Percentiles rank a stretch among this genome's conserved stretches.
Conservation (phyloP, 2,113 vertebrate species). For the Oryctolagus cuniculus region DNA sequence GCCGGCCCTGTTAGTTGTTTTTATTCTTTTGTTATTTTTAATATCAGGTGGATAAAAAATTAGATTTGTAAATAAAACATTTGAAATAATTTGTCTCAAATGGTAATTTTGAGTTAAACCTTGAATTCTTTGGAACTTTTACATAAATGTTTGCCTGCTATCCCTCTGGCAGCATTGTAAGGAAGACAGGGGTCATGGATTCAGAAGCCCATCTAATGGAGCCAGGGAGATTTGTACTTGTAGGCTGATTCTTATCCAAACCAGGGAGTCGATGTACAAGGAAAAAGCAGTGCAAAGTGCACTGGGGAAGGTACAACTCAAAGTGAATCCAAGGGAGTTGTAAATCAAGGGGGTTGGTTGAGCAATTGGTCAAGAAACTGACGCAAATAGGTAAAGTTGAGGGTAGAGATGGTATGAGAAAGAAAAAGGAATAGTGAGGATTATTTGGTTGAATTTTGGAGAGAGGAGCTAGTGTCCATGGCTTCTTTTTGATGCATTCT, state of each 20-base stretch:
- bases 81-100: conserved; percentile 42
- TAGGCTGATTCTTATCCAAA: conserved; percentile 25
- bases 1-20: conserved; percentile 7
- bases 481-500: not conserved
- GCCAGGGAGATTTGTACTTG: not conserved
- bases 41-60: not conserved
- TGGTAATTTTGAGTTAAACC: conserved; percentile 44
- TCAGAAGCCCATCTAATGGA: not conserved
- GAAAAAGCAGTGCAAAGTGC: not conserved
- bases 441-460: not conserved
- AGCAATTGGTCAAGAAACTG: not conserved
- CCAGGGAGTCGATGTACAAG: not conserved
- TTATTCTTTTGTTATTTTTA: conserved; percentile 24
- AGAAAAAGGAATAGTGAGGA: not conserved
- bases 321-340: not conserved
- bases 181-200: not conserved
- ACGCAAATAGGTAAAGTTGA: not conserved
- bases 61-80: conserved; percentile 43
- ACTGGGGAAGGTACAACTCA: not conserved
- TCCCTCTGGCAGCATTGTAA: not conserved
- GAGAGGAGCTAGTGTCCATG: not conserved
- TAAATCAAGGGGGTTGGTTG: not conserved
- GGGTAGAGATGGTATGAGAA: not conserved
- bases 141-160: not conserved
- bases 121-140: conserved; percentile 52